A percentile compares a stretch with the other conserved stretches of the same genome.
Conservation (phyloP, 1,140 invertebrate genomes). For the Araneus ventricosus region DNA sequence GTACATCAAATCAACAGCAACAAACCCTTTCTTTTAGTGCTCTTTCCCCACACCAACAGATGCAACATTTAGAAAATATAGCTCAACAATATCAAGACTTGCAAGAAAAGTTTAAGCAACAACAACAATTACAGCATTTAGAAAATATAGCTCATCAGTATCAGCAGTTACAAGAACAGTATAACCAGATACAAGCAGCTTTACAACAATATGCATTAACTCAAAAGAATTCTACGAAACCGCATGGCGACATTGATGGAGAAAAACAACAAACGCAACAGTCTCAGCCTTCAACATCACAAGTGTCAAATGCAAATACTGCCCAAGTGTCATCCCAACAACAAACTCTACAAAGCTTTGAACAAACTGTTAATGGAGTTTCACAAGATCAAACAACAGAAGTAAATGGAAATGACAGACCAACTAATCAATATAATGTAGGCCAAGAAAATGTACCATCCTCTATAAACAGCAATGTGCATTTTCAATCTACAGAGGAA, state of each 20-base stretch:
- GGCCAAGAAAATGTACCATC: not conserved
- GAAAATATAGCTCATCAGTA: not conserved
- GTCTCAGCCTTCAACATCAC: not conserved
- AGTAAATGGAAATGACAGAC: not conserved
- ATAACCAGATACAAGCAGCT: not conserved
- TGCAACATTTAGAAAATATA: not conserved
- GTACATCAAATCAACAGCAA: not conserved
- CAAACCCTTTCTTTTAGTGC: not conserved
- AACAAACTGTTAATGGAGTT: not conserved
- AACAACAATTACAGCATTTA: not conserved
- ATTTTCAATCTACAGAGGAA: not conserved
- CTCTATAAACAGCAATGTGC: not conserved
- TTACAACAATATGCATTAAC: conserved; percentile 20
- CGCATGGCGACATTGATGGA: not conserved
- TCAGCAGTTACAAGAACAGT: conserved; percentile 46
- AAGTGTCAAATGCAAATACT: not conserved
- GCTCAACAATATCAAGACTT: not conserved
- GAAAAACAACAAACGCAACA: not conserved
- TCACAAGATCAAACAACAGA: not conserved
- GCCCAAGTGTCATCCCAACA: not conserved
- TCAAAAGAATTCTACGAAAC: conserved; percentile 5
- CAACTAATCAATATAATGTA: not conserved
- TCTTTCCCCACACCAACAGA: not conserved
- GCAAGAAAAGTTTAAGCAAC: not conserved
- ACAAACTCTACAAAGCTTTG: not conserved